Base-by-base conservation (phyloP, 1,140 invertebrate species). In the Hyles euphorbiae region DNA sequence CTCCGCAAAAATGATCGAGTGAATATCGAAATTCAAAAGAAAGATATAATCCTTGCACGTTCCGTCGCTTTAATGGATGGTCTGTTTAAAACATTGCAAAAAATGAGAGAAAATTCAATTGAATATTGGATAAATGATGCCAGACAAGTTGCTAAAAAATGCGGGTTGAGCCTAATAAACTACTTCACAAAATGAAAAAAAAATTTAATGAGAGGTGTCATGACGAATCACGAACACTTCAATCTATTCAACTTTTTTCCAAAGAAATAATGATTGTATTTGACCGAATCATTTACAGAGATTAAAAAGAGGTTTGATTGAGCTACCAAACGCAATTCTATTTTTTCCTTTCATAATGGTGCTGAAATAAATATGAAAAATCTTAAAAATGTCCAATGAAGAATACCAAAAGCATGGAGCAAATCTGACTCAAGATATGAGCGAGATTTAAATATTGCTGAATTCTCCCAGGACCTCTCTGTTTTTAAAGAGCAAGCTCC, bases 381-480 rank as follows among this genome's bases (percentile, higher is more conserved):
- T n/a, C n/a, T n/a, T n/a, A n/a, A n/a, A n/a, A n/a, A n/a, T n/a
- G n/a, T n/a, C n/a, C n/a, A n/a, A n/a, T n/a, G n/a, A n/a, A n/a
- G n/a, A n/a, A n/a, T n/a, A n/a, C n/a, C n/a, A n/a, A n/a, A n/a
- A n/a, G n/a, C n/a, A n/a, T n/a, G n/a, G n/a, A n/a, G n/a, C n/a
- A n/a, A n/a, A n/a, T n/a, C n/a, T n/a, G n/a, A n/a, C n/a, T n/a
- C n/a, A n/a, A n/a, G n/a, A n/a, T n/a, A n/a, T n/a, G n/a, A n/a
- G n/a, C n/a, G 67, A 63, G 63, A 69, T 65, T 69, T 69, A 65
- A 68, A 47, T 33, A 12, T 53, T 53, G 34, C 58, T 54, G 61
- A 68, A 65, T 68, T 68, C 60, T 65, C 62, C 56, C 59, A 68
- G 62, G 63, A 69, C 63, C 60, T 60, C 40, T 46, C 56, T 49